Evolutionary conservation across 2,888 invertebrate genomes (phyloP), one percentile per base, ranked within the genome.

Genomic region (Tyria jacobaeae): DNA sequence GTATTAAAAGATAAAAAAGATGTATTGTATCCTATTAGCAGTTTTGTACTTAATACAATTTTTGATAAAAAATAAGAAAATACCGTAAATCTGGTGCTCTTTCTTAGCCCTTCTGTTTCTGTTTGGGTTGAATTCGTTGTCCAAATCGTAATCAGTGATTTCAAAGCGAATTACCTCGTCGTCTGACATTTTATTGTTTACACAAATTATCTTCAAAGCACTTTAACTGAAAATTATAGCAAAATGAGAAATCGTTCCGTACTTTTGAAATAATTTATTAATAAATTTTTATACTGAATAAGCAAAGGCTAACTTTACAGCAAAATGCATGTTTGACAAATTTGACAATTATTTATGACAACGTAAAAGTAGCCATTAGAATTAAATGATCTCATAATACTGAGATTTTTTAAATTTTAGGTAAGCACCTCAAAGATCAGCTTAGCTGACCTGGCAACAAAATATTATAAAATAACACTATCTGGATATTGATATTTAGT

Each of bases 81-180:
- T 94, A 98, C 99, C 99, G 89, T 99, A 98, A 87, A 98, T 99
- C 88, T 98, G 98, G 81, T 99, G 98, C 80, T 98, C 96, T 89
- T 98, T 99, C 12, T 97, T 96, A 52, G 96, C 94, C 81, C 95
- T 95, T n/a, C 96, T 94, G 5, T 95, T 94, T 76, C 97, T 95
- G 79, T 96, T 96, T 55, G 97, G 96, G 83, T 98, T 98, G 84
- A 99, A 98, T 90, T 99, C 99, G 90, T 98, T 97, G 68, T 97
- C 97, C 77, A 99, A 93, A 93, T 99, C 99, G 84, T 97, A 97
- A 83, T 99, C 99, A 0, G 98, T 98, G 64, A 99, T 96, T 94
- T 99, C 98, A 89, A 99, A 99, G 59, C 96, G 96, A 90, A 99
- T 99, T 77, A 98, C 96, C 91, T 99, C 99, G 81, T 97, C 97